Evolutionary conservation across 2,888 invertebrate genomes (phyloP), one percentile per base, ranked within the genome.

Genomic region (Acanthacorydalis orientalis): DNA sequence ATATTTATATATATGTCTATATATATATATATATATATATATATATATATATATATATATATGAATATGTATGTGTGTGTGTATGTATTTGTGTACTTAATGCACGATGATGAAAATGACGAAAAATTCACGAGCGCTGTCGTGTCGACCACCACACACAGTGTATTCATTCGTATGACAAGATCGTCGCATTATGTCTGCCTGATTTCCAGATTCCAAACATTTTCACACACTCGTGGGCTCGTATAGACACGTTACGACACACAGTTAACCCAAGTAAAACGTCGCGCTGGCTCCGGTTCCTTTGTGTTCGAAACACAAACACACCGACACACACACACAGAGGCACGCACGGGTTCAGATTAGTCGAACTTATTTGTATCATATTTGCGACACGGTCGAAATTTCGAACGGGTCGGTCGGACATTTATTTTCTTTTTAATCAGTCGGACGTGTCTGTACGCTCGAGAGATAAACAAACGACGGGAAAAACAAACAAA

Each of bases 201-300:
- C 63, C 62, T 64, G 64, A 64, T 63, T 64, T 63, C 63, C 59
- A 60, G 57, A 61, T 62, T 63, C 61, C 64, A 64, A 64, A 64
- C 64, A 57, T 63, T 64, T 64, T 64, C 59, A 62, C 64, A 46
- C 35, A 40, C 34, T 40, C 40, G 14, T 46, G 46, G 15, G 40
- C 46, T 32, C 44, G 33, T 31, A 15, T 46, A 46, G 23, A 45
- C 32, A 9, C 31, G 31, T 12, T 37, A 12, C 39, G 39, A 8
- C 39, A 8, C 39, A 15, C 39, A 16, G 16, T 9, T 39, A 15
- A 12, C 37, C 39, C 39, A 9, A 9, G 16, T 14, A 39, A 9
- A 16, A 39, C 23, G 23, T 23, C 39, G 15, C 16, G 16, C 12
- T 39, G 15, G 39, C 39, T 39, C 16, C 8, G n/a, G 9, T 16